These are phyloP conservation scores for Brachionus calyciflorus DNA, from an alignment of 1,140 invertebrate species.

Conservation along the genomic window DNA sequence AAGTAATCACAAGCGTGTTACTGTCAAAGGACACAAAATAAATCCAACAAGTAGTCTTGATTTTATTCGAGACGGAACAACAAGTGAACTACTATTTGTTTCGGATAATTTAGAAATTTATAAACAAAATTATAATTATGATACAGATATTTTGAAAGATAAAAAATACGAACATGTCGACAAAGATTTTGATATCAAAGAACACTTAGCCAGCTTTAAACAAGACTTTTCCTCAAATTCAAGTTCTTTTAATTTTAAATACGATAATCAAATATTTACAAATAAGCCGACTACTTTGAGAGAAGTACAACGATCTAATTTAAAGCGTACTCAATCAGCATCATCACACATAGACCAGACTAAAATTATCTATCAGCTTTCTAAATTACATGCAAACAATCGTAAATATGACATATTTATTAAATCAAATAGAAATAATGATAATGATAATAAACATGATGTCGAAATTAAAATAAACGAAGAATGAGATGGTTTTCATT, in stretches of 20 bases:
- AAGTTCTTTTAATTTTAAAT: constrained; percentile 19
- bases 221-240: background rate
- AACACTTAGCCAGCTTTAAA: background rate
- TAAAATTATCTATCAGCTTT: constrained; percentile 19
- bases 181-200: background rate
- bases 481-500: background rate
- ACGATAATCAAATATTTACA: background rate
- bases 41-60: constrained; percentile 7
- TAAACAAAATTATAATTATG: constrained; percentile 26
- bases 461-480: background rate
- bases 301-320: background rate
- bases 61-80: background rate
- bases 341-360: background rate
- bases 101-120: background rate
- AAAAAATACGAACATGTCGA: background rate
- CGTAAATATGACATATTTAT: background rate
- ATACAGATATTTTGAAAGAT: constrained; percentile 1
- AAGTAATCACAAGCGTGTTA: background rate
- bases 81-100: background rate
- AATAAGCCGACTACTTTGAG: background rate
- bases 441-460: background rate
- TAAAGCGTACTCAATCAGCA: background rate
- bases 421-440: background rate
- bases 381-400: background rate
- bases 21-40: background rate